phyloP scores from a whole-genome alignment of 1,140 invertebrate genomes.

The Ceratina japonica region DNA sequence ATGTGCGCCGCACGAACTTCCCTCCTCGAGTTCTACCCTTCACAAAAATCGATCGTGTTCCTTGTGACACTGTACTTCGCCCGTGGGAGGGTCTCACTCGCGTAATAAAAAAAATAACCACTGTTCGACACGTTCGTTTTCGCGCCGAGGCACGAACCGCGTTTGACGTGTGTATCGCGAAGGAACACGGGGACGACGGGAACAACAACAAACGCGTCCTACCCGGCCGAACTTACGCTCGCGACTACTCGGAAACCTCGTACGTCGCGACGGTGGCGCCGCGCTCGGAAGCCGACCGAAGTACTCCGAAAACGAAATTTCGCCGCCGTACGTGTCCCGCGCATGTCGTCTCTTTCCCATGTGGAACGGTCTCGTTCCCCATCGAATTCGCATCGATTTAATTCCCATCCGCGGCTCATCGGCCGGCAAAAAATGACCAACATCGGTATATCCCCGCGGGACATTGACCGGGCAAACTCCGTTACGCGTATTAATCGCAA shows the following conservation, averaged over 20 bases:
- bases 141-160: slow-evolving; percentile 28
- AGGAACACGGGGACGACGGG: slow-evolving; percentile 21
- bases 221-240: slow-evolving; percentile 62
- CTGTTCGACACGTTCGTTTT: slow-evolving; percentile 36
- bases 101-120: slow-evolving; percentile 24
- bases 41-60: slow-evolving; percentile 37
- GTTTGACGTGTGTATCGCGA: slow-evolving; percentile 45
- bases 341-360: too few relatives aligned
- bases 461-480: neutral
- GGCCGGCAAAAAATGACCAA: neutral
- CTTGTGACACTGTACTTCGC: slow-evolving; percentile 38
- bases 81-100: slow-evolving; percentile 23
- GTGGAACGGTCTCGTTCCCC: neutral
- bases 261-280: slow-evolving; percentile 42
- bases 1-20: neutral
- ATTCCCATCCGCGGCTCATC: neutral
- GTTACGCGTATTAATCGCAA: neutral
- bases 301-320: slow-evolving; percentile 48
- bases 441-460: neutral
- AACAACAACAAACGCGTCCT: slow-evolving; percentile 36
- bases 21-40: neutral
- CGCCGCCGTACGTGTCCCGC: neutral
- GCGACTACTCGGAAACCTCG: slow-evolving; percentile 58
- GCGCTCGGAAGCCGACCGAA: slow-evolving; percentile 43
- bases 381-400: neutral